These are phyloP conservation scores for Drepanosiphum platanoidis DNA, from an alignment of 2,888 invertebrate species.

Conservation along the genomic window DNA sequence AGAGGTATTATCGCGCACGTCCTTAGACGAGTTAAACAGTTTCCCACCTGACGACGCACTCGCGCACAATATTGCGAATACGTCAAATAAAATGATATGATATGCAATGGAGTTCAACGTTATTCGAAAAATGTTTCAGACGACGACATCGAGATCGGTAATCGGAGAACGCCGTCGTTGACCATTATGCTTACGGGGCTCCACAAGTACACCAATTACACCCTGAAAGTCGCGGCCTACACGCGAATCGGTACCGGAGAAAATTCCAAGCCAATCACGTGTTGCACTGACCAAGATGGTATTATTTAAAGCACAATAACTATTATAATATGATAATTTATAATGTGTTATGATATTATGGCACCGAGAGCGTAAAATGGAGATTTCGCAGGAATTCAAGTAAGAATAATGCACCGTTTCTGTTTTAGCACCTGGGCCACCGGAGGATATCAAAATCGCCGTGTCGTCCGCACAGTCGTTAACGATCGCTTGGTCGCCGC, in stretches of 20 bases:
- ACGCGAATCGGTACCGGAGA: conserved; percentile 83
- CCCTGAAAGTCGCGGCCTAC: conserved; percentile 81
- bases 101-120: no score
- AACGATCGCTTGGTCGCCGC: conserved; percentile 81
- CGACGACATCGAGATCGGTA: conserved; percentile 64
- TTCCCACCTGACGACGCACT: no score
- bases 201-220: conserved; percentile 82
- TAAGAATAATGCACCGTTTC: no score
- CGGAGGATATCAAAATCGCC: conserved; percentile 82
- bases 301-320: no score
- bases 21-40: no score
- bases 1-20: conserved; percentile 64
- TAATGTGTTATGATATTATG: no score
- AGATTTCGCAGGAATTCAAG: no score
- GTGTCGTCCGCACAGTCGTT: conserved; percentile 79
- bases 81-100: no score
- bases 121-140: no score
- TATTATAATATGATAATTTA: no score
- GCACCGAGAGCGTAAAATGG: no score
- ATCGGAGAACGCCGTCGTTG: conserved; percentile 75
- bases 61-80: no score
- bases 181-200: conserved; percentile 78
- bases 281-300: conserved; percentile 84
- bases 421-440: conserved; percentile 78
- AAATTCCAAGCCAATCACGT: conserved; percentile 75